Base-by-base conservation (phyloP, 2,797 vertebrate species). In the Phyllotis vaccarum region DNA sequence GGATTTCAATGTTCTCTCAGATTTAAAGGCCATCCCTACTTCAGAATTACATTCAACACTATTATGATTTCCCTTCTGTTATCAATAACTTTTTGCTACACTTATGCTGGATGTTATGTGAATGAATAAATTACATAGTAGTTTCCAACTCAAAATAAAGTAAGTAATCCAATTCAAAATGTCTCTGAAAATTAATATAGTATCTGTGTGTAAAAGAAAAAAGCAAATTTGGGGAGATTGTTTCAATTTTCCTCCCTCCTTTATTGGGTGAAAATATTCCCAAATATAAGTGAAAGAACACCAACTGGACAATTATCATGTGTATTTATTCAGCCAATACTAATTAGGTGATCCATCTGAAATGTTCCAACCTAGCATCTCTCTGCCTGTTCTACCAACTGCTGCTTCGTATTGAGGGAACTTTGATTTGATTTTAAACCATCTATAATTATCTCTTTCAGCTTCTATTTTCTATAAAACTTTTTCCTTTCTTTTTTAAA, bases 11-110 rank as follows among this genome's bases (percentile, higher is more conserved):
- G 96, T 97, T 97, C 89, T 97, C 86, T 97, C 92, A 97, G 94
- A 97, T 94, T 96, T 96, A 96, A 97, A 97, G 92, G 96, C 91
- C 96, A 97, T 96, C 93, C 82, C 95, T 96, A 93, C 92, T 97
- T 97, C 91, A 97, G 81, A 96, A 92, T 97, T 98, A 97, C 95
- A 98, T 98, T 98, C 97, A 97, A 95, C 81, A 97, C 95, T 93
- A 98, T 90, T 58, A 95, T 34, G 74, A 95, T 79, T 80, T 95
- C 93, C 88, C 31, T 85, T 83, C 82, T 96, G 93, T 82, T 96
- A 96, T 90, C 64, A 96, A 64, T 86, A 96, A 95, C 64, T 94
- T 97, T 97, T 94, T 96, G 98, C 96, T 97, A 96, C 91, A 96
- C 29, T 89, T 88, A 92, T 21, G 94, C 85, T 98, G 93, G 97